phyloP scores from a whole-genome alignment of 2,888 invertebrate genomes.

The Erebia aethiops region DNA sequence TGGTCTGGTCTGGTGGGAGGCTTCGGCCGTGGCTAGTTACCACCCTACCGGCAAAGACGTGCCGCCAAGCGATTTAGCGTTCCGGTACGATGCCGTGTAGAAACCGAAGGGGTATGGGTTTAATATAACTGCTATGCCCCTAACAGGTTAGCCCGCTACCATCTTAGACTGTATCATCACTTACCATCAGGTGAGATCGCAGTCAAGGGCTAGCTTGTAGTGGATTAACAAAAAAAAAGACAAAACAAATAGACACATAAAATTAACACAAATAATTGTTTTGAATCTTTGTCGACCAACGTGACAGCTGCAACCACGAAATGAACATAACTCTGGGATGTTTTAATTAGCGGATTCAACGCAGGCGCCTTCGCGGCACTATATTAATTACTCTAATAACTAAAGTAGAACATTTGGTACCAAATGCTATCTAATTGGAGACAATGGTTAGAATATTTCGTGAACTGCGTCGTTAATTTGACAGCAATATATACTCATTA shows the following conservation, averaged over 20 bases:
- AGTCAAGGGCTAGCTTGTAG: too few species aligned
- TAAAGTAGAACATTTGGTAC: slow-evolving; percentile 39
- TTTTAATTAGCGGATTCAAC: slow-evolving; percentile 58
- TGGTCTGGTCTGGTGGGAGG: too few species aligned
- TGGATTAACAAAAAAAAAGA: too few species aligned
- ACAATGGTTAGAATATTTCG: slow-evolving; percentile 25
- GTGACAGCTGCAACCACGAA: slow-evolving; percentile 56
- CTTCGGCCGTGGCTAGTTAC: too few species aligned
- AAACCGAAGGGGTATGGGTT: too few species aligned
- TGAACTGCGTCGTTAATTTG: slow-evolving; percentile 4
- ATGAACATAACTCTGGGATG: slow-evolving; percentile 56
- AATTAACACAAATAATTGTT: slow-evolving; percentile 20
- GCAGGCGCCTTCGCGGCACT: slow-evolving; percentile 43
- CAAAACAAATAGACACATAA: neutral
- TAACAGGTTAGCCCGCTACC: too few species aligned
- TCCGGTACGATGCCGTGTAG: too few species aligned
- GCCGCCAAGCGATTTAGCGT: too few species aligned
- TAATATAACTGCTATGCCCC: too few species aligned
- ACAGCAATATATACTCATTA: neutral
- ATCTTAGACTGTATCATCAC: too few species aligned
- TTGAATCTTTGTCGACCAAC: slow-evolving; percentile 43
- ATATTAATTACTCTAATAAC: slow-evolving; percentile 40
- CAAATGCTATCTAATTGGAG: slow-evolving; percentile 34
- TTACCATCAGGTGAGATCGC: too few species aligned
- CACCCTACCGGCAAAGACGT: too few species aligned